A percentile compares a stretch with the other conserved stretches of the same genome.
These are phyloP conservation scores for Rhinoderma darwinii DNA, from an alignment of 2,113 vertebrate species.

Conservation along the genomic window DNA sequence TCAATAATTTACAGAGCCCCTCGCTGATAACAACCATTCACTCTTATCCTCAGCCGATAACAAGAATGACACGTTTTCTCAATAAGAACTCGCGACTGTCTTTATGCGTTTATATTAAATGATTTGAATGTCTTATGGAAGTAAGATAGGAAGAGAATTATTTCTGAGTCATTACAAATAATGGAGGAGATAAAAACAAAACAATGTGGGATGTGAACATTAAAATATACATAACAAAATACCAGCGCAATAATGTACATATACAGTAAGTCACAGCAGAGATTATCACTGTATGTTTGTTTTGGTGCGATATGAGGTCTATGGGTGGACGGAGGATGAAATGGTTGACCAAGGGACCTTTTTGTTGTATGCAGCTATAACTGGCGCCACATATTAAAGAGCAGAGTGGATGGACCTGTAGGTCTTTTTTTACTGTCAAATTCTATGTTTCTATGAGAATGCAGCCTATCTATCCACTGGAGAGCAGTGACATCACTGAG, in stretches of 20 bases:
- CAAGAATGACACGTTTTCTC: slow-evolving; percentile 62
- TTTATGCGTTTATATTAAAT: neutral
- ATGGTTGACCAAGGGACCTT: too few relatives aligned
- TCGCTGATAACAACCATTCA: slow-evolving; percentile 65
- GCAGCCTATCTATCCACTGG: too few relatives aligned
- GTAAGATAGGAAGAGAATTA: neutral
- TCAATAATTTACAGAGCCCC: slow-evolving; percentile 60
- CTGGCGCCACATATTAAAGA: neutral
- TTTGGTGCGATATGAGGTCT: neutral
- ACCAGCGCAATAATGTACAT: neutral
- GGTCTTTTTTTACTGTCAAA: too few relatives aligned
- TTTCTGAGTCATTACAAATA: neutral
- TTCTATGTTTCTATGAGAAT: too few relatives aligned
- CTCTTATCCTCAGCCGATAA: neutral
- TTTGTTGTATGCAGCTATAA: too few relatives aligned
- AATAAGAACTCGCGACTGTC: too few relatives aligned
- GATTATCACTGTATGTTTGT: neutral
- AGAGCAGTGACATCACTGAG: too few relatives aligned
- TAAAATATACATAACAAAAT: slow-evolving; percentile 7
- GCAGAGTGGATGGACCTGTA: too few relatives aligned
- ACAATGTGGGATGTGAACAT: neutral
- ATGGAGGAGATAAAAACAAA: neutral
- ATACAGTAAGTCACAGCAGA: neutral
- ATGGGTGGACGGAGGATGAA: neutral
- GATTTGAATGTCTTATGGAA: neutral